Evolutionary conservation across 2,797 vertebrate genomes (phyloP).

Genomic region (Channa striata): DNA sequence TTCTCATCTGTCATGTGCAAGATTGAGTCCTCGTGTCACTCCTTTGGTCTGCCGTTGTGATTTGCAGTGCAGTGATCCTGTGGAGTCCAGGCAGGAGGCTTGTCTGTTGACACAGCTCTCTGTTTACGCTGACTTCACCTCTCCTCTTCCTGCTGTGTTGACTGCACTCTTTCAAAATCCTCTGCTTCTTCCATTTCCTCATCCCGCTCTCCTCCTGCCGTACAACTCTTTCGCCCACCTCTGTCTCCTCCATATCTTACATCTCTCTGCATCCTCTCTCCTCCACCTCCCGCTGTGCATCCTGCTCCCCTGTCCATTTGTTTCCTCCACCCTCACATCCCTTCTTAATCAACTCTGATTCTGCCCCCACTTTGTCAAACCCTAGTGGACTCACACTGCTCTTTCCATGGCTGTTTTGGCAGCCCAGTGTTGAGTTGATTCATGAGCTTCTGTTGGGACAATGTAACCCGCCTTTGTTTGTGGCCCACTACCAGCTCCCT

Average conservation of each 20-base stretch:
- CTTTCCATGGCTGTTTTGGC: constrained; percentile 65
- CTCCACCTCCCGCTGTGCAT: constrained; percentile 58
- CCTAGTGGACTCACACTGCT: constrained; percentile 20
- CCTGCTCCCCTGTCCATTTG: constrained; percentile 49
- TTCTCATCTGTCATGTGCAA: constrained; percentile 7
- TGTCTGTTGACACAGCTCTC: constrained; percentile 60
- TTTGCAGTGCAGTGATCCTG: constrained; percentile 26
- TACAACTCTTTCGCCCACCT: constrained; percentile 23
- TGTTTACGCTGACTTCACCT: constrained; percentile 60
- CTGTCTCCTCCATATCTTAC: constrained; percentile 27
- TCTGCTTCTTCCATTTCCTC: constrained; percentile 47
- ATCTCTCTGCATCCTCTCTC: constrained; percentile 27
- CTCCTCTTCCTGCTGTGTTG: constrained; percentile 58
- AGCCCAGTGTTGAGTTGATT: constrained; percentile 61
- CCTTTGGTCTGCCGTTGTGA: constrained; percentile 34
- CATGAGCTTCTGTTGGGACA: constrained; percentile 73
- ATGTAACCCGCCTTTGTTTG: constrained; percentile 80
- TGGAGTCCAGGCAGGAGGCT: constrained; percentile 41
- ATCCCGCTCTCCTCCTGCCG: constrained; percentile 28
- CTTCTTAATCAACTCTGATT: constrained; percentile 49
- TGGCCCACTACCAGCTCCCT: constrained; percentile 77
- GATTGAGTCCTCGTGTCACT: constrained; percentile 34
- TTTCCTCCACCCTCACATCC: constrained; percentile 52
- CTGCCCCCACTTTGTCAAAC: constrained; percentile 33
- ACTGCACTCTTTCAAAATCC: constrained; percentile 41